Evolutionary conservation across 2,797 vertebrate species (phyloP), one percentile per base, ranked within the genome.

Genomic region (Hoplostethus atlanticus): DNA sequence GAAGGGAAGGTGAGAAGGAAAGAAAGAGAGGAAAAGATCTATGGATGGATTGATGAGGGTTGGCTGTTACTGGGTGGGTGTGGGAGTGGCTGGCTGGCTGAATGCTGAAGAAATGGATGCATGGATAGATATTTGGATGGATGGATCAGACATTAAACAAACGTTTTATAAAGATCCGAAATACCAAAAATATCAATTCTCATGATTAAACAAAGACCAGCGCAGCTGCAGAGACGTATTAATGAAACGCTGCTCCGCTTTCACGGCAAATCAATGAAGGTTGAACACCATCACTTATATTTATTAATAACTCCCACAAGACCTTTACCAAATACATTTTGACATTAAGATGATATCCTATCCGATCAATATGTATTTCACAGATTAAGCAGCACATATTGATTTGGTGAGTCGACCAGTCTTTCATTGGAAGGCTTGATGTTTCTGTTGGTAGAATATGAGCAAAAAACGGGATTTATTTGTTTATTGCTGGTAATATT

Each of bases 301-400:
- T 84, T 72, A 73, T 79, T 76, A 80, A 64, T 63, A 68, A 59
- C 64, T 79, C 74, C 69, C 64, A 59, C 50, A 77, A 81, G 70
- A 89, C 84, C 79, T 87, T 91, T 86, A 77, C 25, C 51, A 58
- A 89, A 89, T 38, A 71, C 62, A 71, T 73, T 79, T 50, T 91
- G 87, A 87, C 86, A 86, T 91, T 90, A 87, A 87, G 71, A 62
- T 84, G 80, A 87, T 89, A 77, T 75, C 47, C 65, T 58, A 40
- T 36, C 64, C 34, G 53, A 89, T 91, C 83, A 76, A 90, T 91
- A 79, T 73, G 76, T 62, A 84, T 83, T 86, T 80, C 72, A 74
- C 46, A 76, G 61, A 84, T 64, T 84, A 73, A 84, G 63, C 71
- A 66, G 65, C 52, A 63, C 68, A 21, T 70, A 91, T 87, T 81